Evolutionary conservation across 2,113 vertebrate species (phyloP), one percentile per base, ranked within the genome.

Genomic region (Polypterus senegalus): DNA sequence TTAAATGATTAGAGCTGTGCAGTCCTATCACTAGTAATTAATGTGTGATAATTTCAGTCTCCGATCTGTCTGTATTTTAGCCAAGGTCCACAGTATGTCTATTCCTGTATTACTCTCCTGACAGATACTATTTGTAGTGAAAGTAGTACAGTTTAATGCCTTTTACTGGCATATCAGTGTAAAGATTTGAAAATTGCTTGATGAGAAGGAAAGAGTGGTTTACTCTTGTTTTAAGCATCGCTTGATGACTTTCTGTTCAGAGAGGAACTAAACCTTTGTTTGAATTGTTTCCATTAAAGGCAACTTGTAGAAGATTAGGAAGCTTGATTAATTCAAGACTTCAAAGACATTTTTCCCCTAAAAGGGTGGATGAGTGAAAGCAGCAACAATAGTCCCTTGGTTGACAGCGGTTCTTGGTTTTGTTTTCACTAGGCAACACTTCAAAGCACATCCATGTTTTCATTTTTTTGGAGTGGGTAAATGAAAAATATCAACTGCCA

Each of bases 291-390:
- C 54, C 57, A 57, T 63, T 63, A 46, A 48, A 48, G 8, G 43
- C 62, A 44, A 62, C 70, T 75, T 77, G 78, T 81, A 84, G 78
- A 85, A 80, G 79, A 81, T 80, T 81, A 80, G 73, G 70, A 67
- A 5, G 69, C 73, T 76, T 67, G 71, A 72, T 79, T 78, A 74
- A 10, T 71, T 61, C 76, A 67, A 69, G 63, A 78, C 85, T 83
- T 83, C 77, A 84, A 81, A 85, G 73, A 67, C 74, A 3, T 68
- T 63, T 62, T 69, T 67, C 65, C 76, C 75, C 68, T 67, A 75
- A 78, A 68, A 49, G 54, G 64, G 73, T 77, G 70, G 79, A 67
- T 68, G 67, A 71, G 63, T 64, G 57, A 73, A 76, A 79, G 67
- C 62, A 60, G 69, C 69, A 77, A 78, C 73, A 80, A 66, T 74